A percentile compares a stretch with the other conserved stretches of the same genome.
phyloP scores from a whole-genome alignment of 2,797 vertebrate genomes.

The Cirrhinus molitorella region DNA sequence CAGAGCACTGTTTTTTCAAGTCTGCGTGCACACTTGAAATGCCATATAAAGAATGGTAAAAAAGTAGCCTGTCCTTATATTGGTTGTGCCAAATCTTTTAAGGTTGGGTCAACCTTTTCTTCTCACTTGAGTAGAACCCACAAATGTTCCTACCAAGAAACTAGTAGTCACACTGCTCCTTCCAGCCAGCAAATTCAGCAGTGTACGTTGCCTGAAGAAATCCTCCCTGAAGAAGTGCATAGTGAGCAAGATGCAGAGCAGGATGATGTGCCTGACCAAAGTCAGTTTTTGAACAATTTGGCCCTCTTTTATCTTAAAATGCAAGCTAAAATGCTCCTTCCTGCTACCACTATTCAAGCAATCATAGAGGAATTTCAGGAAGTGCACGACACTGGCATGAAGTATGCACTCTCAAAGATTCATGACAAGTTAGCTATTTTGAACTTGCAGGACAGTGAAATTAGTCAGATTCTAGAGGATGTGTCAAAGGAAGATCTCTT shows the following conservation, averaged over 20 bases:
- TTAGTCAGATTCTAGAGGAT: conserved; percentile 20
- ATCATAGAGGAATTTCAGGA: conserved; percentile 22
- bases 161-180: neutral
- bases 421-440: neutral
- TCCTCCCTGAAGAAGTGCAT: neutral
- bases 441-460: conserved; percentile 25
- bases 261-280: neutral
- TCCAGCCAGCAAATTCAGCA: neutral
- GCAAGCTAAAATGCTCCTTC: neutral
- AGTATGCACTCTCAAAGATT: conserved; percentile 7
- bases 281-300: neutral
- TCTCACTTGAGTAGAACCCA: neutral
- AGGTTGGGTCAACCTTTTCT: conserved; percentile 8
- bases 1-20: neutral
- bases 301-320: conserved; percentile 22
- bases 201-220: neutral
- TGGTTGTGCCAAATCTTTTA: neutral
- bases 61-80: neutral
- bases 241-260: conserved; percentile 7
- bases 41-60: conserved; percentile 15
- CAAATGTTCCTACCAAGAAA: neutral
- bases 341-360: conserved; percentile 11
- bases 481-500: conserved; percentile 34
- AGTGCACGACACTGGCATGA: conserved; percentile 1
- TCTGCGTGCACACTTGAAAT: conserved; percentile 16